Percentiles rank a stretch among this genome's conserved stretches.
phyloP scores from a whole-genome alignment of 2,888 invertebrate species.

The Ophion ventricosus region DNA sequence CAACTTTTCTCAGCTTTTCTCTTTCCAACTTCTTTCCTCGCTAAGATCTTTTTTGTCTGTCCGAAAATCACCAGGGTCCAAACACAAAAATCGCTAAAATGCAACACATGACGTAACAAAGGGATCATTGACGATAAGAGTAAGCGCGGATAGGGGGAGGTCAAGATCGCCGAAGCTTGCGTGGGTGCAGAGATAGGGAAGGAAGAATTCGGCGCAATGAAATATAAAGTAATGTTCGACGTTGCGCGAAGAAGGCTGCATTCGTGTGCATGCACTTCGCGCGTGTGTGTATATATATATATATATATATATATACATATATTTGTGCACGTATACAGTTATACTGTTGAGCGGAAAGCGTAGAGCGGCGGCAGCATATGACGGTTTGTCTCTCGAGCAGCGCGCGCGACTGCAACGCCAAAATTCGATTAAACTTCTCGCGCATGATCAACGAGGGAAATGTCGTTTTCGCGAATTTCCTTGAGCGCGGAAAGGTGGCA shows the following conservation, averaged over 20 bases:
- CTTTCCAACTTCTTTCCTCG: too few species aligned
- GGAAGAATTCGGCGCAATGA: constrained; percentile 53
- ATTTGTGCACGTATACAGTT: neutral
- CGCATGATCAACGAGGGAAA: constrained; percentile 78
- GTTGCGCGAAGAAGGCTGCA: constrained; percentile 36
- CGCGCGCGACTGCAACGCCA: constrained; percentile 70
- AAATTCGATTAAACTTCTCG: constrained; percentile 71
- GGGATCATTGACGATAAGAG: neutral
- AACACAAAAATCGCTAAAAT: neutral
- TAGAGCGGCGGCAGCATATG: constrained; percentile 16
- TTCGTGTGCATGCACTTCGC: neutral
- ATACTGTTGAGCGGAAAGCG: constrained; percentile 15
- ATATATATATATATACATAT: neutral
- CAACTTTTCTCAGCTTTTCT: too few species aligned
- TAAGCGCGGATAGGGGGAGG: neutral
- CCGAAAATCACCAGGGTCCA: neutral
- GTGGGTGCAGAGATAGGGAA: neutral
- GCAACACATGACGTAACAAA: neutral
- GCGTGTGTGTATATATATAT: too few species aligned
- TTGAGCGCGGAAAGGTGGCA: constrained; percentile 79
- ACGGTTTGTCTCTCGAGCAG: constrained; percentile 23
- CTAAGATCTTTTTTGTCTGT: neutral
- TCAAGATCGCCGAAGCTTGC: neutral
- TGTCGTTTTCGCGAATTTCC: constrained; percentile 79
- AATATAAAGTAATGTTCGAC: constrained; percentile 56